A percentile compares a stretch with the other conserved stretches of the same genome.
Conservation (phyloP, 2,888 invertebrate genomes). For the Mesorhabditis spiculigera region DNA sequence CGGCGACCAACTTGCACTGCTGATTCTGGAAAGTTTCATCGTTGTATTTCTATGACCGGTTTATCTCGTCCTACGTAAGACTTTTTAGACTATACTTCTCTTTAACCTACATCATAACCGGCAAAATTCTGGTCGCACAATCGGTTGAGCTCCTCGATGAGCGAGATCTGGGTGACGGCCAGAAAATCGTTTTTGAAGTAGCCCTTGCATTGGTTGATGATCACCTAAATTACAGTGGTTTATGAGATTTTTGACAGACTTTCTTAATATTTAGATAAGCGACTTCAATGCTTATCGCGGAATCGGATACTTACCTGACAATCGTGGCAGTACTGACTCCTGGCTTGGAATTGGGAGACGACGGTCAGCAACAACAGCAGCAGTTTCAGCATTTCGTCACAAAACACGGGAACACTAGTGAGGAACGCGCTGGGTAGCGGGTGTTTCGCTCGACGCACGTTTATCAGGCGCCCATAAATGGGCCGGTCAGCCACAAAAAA, state of each 20-base stretch:
- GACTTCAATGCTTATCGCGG: neutral
- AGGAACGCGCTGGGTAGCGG: too few relatives aligned
- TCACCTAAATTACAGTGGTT: neutral
- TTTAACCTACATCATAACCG: neutral
- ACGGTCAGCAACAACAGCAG: too few relatives aligned
- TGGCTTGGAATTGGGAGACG: too few relatives aligned
- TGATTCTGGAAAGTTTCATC: neutral
- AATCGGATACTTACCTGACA: neutral
- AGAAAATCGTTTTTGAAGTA: slow-evolving; percentile 1
- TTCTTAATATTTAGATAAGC: neutral
- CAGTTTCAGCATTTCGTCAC: too few relatives aligned
- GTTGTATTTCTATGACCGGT: too few relatives aligned
- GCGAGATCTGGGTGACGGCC: neutral
- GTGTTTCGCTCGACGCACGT: too few relatives aligned
- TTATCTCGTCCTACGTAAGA: too few relatives aligned
- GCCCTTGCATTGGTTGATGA: slow-evolving; percentile 4
- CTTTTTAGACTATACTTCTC: too few relatives aligned
- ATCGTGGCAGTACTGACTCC: neutral
- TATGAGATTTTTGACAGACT: neutral
- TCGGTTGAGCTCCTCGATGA: neutral
- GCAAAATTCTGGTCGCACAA: slow-evolving; percentile 6
- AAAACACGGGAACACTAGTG: too few relatives aligned
- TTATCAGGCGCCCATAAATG: too few relatives aligned
- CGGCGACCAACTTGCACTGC: neutral
- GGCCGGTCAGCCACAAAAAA: too few relatives aligned